Evolutionary conservation across 2,797 vertebrate species (phyloP).

Genomic region (Nyctibius grandis): DNA sequence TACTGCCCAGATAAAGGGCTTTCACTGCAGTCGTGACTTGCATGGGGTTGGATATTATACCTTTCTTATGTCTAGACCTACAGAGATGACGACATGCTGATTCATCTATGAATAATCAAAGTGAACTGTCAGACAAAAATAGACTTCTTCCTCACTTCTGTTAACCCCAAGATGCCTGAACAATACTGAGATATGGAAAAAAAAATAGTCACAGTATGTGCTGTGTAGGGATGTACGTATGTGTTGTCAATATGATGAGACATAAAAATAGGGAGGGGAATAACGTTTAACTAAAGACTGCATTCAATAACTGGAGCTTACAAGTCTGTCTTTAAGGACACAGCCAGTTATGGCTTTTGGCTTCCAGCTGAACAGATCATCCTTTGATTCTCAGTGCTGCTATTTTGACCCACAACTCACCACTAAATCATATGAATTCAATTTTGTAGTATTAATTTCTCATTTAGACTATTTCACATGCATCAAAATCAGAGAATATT

Average conservation of each 20-base stretch:
- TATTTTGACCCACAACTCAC: background rate
- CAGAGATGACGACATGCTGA: constrained; percentile 27
- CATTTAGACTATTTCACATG: background rate
- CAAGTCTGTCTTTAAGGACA: background rate
- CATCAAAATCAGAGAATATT: background rate
- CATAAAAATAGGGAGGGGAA: background rate
- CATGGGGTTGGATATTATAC: background rate
- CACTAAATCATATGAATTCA: background rate
- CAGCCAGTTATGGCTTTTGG: background rate
- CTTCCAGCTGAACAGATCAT: background rate
- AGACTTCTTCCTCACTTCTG: background rate
- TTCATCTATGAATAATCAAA: constrained; percentile 46
- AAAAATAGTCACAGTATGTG: background rate
- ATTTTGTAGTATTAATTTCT: background rate
- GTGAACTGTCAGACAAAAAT: background rate
- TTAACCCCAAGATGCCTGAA: background rate
- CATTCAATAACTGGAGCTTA: background rate
- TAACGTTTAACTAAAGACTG: background rate
- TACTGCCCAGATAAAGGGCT: constrained; percentile 13
- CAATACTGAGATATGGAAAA: background rate
- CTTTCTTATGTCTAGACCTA: background rate
- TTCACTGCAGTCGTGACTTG: constrained; percentile 2
- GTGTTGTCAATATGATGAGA: background rate
- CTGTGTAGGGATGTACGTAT: background rate
- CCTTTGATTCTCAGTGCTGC: background rate